Conservation (phyloP, 2,888 invertebrate genomes). For the Calameuta pallipes region DNA sequence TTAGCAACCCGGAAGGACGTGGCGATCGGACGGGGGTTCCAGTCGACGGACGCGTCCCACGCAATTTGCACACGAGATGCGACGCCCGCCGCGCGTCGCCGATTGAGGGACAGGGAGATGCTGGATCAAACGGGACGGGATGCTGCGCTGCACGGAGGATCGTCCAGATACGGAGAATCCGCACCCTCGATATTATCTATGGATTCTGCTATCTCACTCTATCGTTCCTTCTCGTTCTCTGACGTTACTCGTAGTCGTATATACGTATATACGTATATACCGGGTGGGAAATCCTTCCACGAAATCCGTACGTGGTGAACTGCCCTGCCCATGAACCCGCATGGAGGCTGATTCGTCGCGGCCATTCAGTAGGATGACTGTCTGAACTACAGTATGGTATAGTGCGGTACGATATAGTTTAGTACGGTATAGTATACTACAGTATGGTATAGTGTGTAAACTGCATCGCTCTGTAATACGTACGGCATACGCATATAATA, state of each 20-base stretch:
- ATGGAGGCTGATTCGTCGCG: background rate
- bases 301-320: background rate
- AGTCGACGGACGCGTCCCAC: background rate
- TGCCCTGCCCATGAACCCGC: background rate
- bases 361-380: background rate
- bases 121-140: background rate
- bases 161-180: background rate
- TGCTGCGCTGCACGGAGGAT: background rate
- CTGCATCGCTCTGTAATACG: background rate
- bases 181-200: background rate
- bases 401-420: too few species aligned
- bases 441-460: too few species aligned
- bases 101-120: background rate
- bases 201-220: background rate
- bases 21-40: background rate
- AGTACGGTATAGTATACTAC: background rate
- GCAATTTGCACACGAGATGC: background rate
- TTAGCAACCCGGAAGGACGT: background rate
- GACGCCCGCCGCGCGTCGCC: background rate
- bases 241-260: background rate
- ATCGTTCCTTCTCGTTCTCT: background rate
- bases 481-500: background rate
- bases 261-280: background rate
- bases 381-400: background rate
- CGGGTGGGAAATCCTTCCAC: background rate